Percentiles rank a stretch among this genome's conserved stretches.
Conservation (phyloP, 2,113 vertebrate genomes). For the Archocentrus centrarchus region DNA sequence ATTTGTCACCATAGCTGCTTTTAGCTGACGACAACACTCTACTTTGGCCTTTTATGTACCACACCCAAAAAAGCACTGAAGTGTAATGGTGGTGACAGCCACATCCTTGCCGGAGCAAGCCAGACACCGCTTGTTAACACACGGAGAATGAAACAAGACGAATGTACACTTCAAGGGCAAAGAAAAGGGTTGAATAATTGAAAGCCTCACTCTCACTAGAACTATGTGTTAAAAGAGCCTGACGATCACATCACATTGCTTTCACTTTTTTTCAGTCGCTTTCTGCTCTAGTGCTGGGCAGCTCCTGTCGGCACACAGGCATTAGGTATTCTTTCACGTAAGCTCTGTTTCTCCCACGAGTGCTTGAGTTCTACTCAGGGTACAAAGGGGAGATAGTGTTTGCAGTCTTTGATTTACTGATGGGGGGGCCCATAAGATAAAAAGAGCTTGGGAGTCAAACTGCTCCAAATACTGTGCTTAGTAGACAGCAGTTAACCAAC, state of each 20-base stretch:
- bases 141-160: slow-evolving; percentile 63
- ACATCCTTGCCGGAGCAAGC: slow-evolving; percentile 60
- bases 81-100: slow-evolving; percentile 73
- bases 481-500: slow-evolving; percentile 63
- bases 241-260: slow-evolving; percentile 71
- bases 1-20: slow-evolving; percentile 54
- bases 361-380: slow-evolving; percentile 61
- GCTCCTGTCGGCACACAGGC: slow-evolving; percentile 51
- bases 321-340: slow-evolving; percentile 76
- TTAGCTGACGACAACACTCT: slow-evolving; percentile 46
- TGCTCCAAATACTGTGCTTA: slow-evolving; percentile 65
- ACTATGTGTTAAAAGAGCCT: slow-evolving; percentile 69
- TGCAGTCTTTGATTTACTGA: slow-evolving; percentile 73
- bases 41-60: slow-evolving; percentile 46
- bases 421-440: slow-evolving; percentile 64
- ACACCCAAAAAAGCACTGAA: slow-evolving; percentile 47
- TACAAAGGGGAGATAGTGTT: slow-evolving; percentile 72
- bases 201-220: slow-evolving; percentile 66
- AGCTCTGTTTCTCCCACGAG: slow-evolving; percentile 64
- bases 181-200: slow-evolving; percentile 78
- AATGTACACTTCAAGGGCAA: slow-evolving; percentile 76
- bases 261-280: slow-evolving; percentile 72
- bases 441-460: slow-evolving; percentile 64
- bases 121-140: slow-evolving; percentile 75
- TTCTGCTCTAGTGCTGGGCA: slow-evolving; percentile 60